A percentile compares a stretch with the other conserved stretches of the same genome.
Conservation (phyloP, 2,888 invertebrate species). For the Zygothrica quintamaculata region DNA sequence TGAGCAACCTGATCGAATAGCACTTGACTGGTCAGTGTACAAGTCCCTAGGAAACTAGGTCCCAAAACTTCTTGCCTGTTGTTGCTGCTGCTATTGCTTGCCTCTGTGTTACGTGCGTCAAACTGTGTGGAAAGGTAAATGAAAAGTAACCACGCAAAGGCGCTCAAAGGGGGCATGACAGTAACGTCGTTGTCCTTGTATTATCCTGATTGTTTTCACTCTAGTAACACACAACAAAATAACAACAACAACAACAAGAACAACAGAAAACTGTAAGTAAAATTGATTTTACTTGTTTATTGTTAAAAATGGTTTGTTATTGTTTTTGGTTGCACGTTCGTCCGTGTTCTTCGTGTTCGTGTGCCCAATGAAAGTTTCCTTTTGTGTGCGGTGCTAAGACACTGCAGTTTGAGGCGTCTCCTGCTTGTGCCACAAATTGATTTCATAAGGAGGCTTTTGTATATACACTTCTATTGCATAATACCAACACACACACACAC, state of each 20-base stretch:
- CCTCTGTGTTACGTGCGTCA: constrained; percentile 20
- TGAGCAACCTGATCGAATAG: constrained; percentile 42
- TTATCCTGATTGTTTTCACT: constrained; percentile 34
- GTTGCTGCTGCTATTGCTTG: too few species aligned
- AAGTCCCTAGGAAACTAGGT: background rate
- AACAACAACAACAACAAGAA: background rate
- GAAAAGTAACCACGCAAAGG: too few species aligned
- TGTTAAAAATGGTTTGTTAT: constrained; percentile 57
- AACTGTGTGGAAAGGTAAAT: constrained; percentile 17
- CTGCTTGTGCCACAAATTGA: constrained; percentile 38
- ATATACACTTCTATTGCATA: constrained; percentile 25
- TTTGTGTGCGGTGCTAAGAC: constrained; percentile 10
- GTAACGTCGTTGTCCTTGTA: constrained; percentile 7
- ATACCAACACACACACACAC: constrained; percentile 14
- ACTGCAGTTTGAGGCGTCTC: constrained; percentile 8
- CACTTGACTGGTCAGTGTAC: constrained; percentile 33
- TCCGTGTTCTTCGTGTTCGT: constrained; percentile 26
- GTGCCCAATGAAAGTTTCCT: constrained; percentile 3
- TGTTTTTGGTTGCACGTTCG: constrained; percentile 28
- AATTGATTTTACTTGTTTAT: constrained; percentile 73
- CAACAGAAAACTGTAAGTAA: too few species aligned
- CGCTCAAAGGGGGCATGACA: constrained; percentile 1
- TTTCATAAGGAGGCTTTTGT: constrained; percentile 19
- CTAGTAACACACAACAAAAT: constrained; percentile 50
- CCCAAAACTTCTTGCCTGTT: constrained; percentile 6